Conservation (phyloP, 1,140 invertebrate genomes). For the Tetragonula clypearis region DNA sequence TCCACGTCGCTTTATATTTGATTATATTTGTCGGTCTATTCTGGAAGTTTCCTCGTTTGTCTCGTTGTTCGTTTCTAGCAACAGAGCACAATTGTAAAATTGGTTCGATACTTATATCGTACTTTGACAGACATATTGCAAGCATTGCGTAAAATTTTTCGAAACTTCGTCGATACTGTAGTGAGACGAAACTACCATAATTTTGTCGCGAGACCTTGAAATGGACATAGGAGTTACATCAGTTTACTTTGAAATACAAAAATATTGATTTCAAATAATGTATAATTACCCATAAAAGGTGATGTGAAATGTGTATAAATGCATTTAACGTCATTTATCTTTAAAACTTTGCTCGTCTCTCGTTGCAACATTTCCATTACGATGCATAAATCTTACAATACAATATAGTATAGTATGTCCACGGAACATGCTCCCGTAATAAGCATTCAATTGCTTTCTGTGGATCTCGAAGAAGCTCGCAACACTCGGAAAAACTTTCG, state of each 20-base stretch:
- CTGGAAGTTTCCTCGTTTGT: too few relatives aligned
- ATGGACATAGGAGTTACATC: background rate
- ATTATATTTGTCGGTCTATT: background rate
- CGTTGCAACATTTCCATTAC: too few relatives aligned
- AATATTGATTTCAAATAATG: background rate
- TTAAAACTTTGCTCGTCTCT: too few relatives aligned
- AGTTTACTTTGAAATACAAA: too few relatives aligned
- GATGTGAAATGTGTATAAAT: too few relatives aligned
- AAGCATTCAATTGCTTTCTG: background rate
- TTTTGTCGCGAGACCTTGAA: background rate
- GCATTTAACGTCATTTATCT: too few relatives aligned
- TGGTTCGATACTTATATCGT: too few relatives aligned
- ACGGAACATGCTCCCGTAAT: background rate
- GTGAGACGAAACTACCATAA: background rate
- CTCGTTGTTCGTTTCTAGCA: too few relatives aligned
- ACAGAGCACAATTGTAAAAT: background rate
- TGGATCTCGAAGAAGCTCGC: background rate
- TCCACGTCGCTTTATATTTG: background rate
- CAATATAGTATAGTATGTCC: too few relatives aligned
- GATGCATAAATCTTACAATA: too few relatives aligned
- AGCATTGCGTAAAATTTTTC: background rate
- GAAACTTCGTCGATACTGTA: background rate
- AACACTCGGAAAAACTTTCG: background rate
- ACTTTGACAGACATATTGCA: too few relatives aligned
- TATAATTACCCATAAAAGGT: background rate